Evolutionary conservation across 1,140 invertebrate species (phyloP), one percentile per base, ranked within the genome.

Genomic region (Drosophila pruinosa): DNA sequence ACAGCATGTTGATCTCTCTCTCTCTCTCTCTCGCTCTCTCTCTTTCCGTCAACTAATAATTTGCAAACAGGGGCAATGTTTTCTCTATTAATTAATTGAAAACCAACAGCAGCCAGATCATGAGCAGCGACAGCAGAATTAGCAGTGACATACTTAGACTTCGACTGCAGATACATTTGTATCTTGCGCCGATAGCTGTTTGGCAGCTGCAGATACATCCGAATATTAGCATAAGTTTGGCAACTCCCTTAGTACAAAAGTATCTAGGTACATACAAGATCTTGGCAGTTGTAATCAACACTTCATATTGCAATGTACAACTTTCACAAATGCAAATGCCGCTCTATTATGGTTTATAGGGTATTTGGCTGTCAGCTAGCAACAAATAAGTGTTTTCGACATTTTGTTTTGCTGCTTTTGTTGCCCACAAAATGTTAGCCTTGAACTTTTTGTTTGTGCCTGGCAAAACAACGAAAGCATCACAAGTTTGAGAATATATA

Each of bases 361-460:
- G 63, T 48, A 67, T 67, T 7, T 3, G 2, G 4, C 7, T 21
- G 8, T 41, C 8, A 7, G n/a, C 19, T 5, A 39, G 22, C 7
- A 21, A 1, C 28, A 15, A 21, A 31, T 19, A 45, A 7, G n/a
- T n/a, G n/a, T 52, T 61, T 56, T 19, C 24, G 36, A 54, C 39
- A 19, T 39, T 62, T 38, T 45, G 6, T 48, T 72, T 76, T 31
- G 17, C n/a, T 52, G 74, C 74, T 58, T 71, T 36, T 79, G 77
- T 75, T 88, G 70, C 74, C 71, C 59, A 88, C 82, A 34, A 72
- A 73, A 61, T 65, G 45, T 61, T 81, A 75, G 81, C 81, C 81
- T 86, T 86, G 81, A 86, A 86, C 81, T 86, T 85, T 85, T 86
- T 85, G 74, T 68, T 78, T 75, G 48, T 85, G 61, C 74, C 67